These are phyloP conservation scores for Taphrorychus bicolor DNA, from an alignment of 2,888 invertebrate species.

Conservation along the genomic window DNA sequence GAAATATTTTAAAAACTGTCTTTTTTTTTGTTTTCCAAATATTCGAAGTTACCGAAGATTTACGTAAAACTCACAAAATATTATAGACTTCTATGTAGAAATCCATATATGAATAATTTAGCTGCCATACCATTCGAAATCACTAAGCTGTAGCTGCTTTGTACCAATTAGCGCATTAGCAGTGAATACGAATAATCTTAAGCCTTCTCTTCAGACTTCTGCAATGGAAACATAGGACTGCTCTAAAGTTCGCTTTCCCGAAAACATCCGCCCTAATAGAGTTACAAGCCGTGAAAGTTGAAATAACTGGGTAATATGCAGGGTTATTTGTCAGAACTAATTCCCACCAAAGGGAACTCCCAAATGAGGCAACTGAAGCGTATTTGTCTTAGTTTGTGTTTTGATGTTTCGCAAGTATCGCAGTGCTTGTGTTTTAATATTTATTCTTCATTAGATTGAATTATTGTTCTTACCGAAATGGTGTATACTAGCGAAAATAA, in stretches of 20 bases:
- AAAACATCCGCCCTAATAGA: conserved; percentile 20
- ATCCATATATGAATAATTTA: neutral
- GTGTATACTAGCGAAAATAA: neutral
- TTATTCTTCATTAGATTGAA: neutral
- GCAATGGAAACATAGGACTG: neutral
- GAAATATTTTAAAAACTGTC: too few species aligned
- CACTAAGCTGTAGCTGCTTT: neutral
- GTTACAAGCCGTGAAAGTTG: conserved; percentile 12
- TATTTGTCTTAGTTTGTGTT: conserved; percentile 10
- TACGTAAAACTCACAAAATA: too few species aligned
- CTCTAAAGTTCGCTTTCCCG: conserved; percentile 5
- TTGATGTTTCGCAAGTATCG: neutral
- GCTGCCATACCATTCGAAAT: neutral
- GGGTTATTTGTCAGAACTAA: conserved; percentile 33
- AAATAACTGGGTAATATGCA: conserved; percentile 19
- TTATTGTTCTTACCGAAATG: neutral
- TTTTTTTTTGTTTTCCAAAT: too few species aligned
- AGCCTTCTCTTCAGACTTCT: neutral
- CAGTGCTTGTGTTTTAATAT: neutral
- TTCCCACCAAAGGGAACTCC: conserved; percentile 14
- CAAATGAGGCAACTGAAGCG: conserved; percentile 16
- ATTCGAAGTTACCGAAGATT: too few species aligned
- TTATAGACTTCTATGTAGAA: too few species aligned
- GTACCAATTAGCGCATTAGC: neutral
- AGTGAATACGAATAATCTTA: neutral